Percentiles rank a stretch among this genome's conserved stretches.
Conservation (phyloP, 1,140 invertebrate genomes). For the Delia radicum region DNA sequence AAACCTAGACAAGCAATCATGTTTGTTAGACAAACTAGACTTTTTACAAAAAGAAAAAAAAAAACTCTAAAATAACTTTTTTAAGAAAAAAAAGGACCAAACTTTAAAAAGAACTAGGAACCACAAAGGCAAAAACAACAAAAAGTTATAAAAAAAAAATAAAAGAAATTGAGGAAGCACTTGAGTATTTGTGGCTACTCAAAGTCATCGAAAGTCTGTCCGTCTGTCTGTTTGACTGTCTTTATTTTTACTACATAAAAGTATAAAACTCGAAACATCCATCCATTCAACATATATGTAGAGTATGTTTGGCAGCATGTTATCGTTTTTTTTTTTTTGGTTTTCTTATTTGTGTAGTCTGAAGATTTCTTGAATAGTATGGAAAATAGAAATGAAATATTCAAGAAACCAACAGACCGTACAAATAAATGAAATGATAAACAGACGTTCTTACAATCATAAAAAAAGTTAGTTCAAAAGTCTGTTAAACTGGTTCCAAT, state of each 20-base stretch:
- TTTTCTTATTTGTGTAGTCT: neutral
- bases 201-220: constrained; percentile 13
- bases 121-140: neutral
- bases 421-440: constrained; percentile 24
- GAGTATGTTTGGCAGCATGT: neutral
- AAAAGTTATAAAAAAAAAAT: neutral
- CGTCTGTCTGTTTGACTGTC: neutral
- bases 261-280: too few relatives aligned
- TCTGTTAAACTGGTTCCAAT: too few relatives aligned
- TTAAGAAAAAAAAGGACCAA: neutral
- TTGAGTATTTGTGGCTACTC: constrained; percentile 21
- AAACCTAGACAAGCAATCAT: constrained; percentile 4
- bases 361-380: neutral
- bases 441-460: constrained; percentile 14
- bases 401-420: constrained; percentile 13
- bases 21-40: neutral
- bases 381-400: neutral
- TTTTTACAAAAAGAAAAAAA: neutral
- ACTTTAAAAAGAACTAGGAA: neutral
- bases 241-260: too few relatives aligned
- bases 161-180: constrained; percentile 22
- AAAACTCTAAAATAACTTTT: neutral
- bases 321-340: neutral
- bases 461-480: too few relatives aligned
- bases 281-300: too few relatives aligned